Evolutionary conservation across 2,888 invertebrate genomes (phyloP).

Genomic region (Hymenopus coronatus): DNA sequence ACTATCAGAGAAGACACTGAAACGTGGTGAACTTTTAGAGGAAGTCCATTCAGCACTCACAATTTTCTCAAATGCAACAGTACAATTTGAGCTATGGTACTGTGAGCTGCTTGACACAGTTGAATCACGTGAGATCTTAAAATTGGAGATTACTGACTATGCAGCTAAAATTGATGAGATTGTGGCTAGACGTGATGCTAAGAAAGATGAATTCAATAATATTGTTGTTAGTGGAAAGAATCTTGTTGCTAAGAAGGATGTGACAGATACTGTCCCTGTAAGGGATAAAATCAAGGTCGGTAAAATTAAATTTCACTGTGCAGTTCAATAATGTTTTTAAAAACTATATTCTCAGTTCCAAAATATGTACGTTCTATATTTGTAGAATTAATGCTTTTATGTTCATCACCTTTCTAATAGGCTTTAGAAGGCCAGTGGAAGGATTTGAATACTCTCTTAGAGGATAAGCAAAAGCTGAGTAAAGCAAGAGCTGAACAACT

Average conservation of each 20-base stretch:
- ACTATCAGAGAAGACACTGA: constrained; percentile 72
- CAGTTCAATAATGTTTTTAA: neutral
- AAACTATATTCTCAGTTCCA: neutral
- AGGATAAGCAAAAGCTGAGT: constrained; percentile 80
- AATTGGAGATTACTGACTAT: constrained; percentile 64
- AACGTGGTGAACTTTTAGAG: constrained; percentile 78
- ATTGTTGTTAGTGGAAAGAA: constrained; percentile 78
- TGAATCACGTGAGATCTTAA: constrained; percentile 68
- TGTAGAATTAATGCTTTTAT: neutral
- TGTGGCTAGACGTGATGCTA: constrained; percentile 57
- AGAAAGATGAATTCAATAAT: constrained; percentile 70
- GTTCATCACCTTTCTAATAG: constrained; percentile 31
- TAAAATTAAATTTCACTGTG: neutral
- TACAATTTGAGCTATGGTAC: constrained; percentile 70
- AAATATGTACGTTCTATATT: neutral
- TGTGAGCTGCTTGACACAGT: constrained; percentile 67
- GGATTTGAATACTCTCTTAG: constrained; percentile 75
- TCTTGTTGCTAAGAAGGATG: constrained; percentile 78
- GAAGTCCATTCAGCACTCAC: constrained; percentile 69
- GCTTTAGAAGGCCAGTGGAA: constrained; percentile 86
- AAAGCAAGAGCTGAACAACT: constrained; percentile 83
- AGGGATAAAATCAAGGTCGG: constrained; percentile 75
- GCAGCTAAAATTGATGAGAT: constrained; percentile 54
- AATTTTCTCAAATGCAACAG: constrained; percentile 65
- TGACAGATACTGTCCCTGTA: constrained; percentile 79